A percentile compares a stretch with the other conserved stretches of the same genome.
phyloP scores from a whole-genome alignment of 2,888 invertebrate genomes.

The Philonicus albiceps region DNA sequence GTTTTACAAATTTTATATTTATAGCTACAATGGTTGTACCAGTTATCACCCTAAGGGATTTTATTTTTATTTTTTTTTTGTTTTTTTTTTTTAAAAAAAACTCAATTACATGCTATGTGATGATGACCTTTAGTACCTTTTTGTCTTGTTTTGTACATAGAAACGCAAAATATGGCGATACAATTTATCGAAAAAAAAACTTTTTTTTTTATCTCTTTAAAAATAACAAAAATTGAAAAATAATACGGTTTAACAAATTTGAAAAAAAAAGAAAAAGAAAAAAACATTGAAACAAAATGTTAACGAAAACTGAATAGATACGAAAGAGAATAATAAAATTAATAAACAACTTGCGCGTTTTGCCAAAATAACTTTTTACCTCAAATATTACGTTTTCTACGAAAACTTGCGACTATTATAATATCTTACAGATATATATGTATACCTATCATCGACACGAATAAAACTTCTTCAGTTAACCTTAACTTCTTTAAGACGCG shows the following conservation, averaged over 20 bases:
- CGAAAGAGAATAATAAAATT: neutral
- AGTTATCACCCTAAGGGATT: slow-evolving; percentile 2
- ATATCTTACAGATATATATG: slow-evolving; percentile 28
- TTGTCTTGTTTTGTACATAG: neutral
- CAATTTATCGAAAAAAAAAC: neutral
- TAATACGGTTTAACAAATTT: neutral
- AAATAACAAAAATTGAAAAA: neutral
- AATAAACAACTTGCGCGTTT: slow-evolving; percentile 5
- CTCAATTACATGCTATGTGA: slow-evolving; percentile 6
- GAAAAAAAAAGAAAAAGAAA: too few species aligned
- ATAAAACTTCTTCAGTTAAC: neutral
- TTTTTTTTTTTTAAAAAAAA: too few species aligned
- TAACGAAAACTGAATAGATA: neutral
- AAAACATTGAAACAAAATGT: neutral
- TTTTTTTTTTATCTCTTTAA: neutral
- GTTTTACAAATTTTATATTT: slow-evolving; percentile 11
- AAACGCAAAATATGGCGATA: slow-evolving; percentile 29
- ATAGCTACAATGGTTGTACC: slow-evolving; percentile 25
- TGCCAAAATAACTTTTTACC: neutral
- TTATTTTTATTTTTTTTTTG: neutral
- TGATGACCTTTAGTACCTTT: neutral
- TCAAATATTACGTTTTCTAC: slow-evolving; percentile 16
- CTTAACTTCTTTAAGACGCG: slow-evolving; percentile 8
- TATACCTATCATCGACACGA: neutral
- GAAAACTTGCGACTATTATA: neutral